Base-by-base conservation (phyloP, 2,888 invertebrate species). In the Ophioninae sp. region DNA sequence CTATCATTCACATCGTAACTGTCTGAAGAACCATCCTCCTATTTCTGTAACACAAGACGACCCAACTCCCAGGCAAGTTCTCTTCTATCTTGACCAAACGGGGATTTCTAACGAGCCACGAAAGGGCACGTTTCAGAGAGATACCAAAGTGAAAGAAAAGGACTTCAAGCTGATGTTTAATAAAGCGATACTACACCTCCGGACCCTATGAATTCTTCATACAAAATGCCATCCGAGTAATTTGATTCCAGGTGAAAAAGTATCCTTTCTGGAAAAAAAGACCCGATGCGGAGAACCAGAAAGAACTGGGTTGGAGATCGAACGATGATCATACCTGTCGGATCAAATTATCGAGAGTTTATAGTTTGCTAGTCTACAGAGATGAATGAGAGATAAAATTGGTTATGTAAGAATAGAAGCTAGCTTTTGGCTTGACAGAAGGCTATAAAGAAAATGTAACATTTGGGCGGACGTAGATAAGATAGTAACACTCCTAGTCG, bases 51-150 rank as follows among this genome's bases (percentile, higher is more conserved):
- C 51, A 56, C 72, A 72, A 81, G 63, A 13, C 63, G 64, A 39
- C 44, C 13, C 51, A 20, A 17, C 13, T 22, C 20, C 56, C n/a
- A 20, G 37, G 8, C n/a, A 10, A 23, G 58, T n/a, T 37, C 44
- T 59, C 37, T 37, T 74, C 30, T 69, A 22, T 72, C 63, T 17
- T 59, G 20, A 37, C 56, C 76, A 30, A 67, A 44, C 58, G 10
- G 13, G 65, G 39, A 13, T n/a, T 71, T 13, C 72, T 81, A 81
- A 81, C 72, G 81, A 81, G 76, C 71, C 72, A 65, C 76, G 75
- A 71, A 71, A 81, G 58, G 76, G 69, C 59, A 65, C 71, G 76
- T 71, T 76, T 64, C 59, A 20, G 17, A 30, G 22, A 75, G 81
- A 81, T 65, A 75, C 64, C 64, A 64, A 76, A 58, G 20, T 7